phyloP scores from a whole-genome alignment of 1,140 invertebrate species.

The Cheumatopsyche charites region DNA sequence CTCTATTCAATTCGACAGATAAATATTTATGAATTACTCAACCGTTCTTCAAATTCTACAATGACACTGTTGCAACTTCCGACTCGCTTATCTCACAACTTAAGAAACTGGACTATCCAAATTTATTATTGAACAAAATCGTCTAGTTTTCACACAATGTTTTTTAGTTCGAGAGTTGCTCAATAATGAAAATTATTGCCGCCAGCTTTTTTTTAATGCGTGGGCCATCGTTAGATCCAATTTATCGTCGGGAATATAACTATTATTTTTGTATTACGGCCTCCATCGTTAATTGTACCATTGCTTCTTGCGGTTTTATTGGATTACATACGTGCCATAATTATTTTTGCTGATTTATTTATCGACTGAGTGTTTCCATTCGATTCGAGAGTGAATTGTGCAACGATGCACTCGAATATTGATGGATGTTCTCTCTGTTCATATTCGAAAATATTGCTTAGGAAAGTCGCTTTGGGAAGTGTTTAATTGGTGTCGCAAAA shows the following conservation, averaged over 20 bases:
- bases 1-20: too few relatives aligned
- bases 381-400: not conserved
- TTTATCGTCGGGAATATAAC: not conserved
- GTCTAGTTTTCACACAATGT: not conserved
- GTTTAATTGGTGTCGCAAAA: too few relatives aligned
- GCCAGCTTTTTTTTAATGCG: not conserved
- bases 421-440: too few relatives aligned
- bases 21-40: conserved; percentile 19
- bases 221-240: conserved; percentile 11
- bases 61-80: conserved; percentile 1
- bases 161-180: not conserved
- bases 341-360: conserved; percentile 9
- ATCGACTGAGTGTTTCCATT: not conserved
- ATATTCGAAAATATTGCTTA: too few relatives aligned
- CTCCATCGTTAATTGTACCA: too few relatives aligned
- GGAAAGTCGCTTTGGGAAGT: too few relatives aligned
- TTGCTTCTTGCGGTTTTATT: too few relatives aligned
- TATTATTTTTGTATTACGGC: not conserved
- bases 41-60: not conserved
- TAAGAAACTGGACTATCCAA: not conserved
- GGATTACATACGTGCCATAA: too few relatives aligned
- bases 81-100: not conserved
- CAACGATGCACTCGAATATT: not conserved
- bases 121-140: not conserved
- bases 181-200: not conserved